Percentiles rank a stretch among this genome's conserved stretches.
Conservation (phyloP, 2,888 invertebrate genomes). For the Acronicta leporina region DNA sequence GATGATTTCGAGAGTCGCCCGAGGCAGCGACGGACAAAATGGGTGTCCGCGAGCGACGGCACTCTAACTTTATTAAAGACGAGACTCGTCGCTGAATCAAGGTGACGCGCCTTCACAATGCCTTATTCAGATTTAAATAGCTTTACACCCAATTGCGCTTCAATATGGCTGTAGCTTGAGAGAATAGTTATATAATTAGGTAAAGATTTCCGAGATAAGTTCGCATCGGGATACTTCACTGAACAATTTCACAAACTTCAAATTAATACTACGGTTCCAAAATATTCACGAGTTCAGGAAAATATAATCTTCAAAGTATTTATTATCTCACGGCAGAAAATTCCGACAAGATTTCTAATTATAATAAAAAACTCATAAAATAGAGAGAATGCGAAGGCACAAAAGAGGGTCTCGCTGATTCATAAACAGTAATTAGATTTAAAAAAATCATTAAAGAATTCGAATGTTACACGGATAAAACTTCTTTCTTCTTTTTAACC, state of each 20-base stretch:
- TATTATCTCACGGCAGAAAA: slow-evolving; percentile 17
- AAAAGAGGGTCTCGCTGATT: slow-evolving; percentile 17
- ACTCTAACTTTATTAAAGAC: slow-evolving; percentile 86
- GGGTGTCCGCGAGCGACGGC: slow-evolving; percentile 74
- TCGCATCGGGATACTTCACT: slow-evolving; percentile 60
- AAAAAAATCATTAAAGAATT: slow-evolving; percentile 17
- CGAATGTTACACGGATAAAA: slow-evolving; percentile 2
- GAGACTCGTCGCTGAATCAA: slow-evolving; percentile 82
- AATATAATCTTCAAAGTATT: slow-evolving; percentile 29
- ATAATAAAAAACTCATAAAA: slow-evolving; percentile 14
- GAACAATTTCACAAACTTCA: slow-evolving; percentile 59
- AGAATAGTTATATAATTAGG: slow-evolving; percentile 86
- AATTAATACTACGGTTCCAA: slow-evolving; percentile 47
- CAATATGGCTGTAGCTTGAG: slow-evolving; percentile 82
- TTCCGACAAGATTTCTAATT: slow-evolving; percentile 18
- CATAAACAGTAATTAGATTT: slow-evolving; percentile 16
- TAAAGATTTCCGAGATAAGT: slow-evolving; percentile 76
- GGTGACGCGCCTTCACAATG: slow-evolving; percentile 87
- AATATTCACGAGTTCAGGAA: slow-evolving; percentile 44
- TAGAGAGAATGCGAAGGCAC: slow-evolving; percentile 15
- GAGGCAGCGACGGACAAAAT: slow-evolving; percentile 69
- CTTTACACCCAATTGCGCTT: slow-evolving; percentile 88
- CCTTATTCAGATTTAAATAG: slow-evolving; percentile 89
- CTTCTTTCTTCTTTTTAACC: background rate
- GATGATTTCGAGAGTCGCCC: slow-evolving; percentile 71